Conservation (phyloP, 2,797 vertebrate genomes). For the Sitta carolinensis region DNA sequence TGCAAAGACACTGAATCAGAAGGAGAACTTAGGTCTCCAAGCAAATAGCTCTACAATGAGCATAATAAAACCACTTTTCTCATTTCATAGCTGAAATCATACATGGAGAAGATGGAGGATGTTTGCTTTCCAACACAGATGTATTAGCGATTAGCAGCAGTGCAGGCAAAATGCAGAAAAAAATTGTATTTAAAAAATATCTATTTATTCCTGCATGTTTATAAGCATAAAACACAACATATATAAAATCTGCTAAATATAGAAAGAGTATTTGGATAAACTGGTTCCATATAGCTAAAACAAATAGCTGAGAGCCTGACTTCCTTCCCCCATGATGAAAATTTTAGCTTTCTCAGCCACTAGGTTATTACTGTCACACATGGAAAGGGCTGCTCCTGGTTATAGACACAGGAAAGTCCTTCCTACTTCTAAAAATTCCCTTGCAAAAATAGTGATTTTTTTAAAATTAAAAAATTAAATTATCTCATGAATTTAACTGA, state of each 20-base stretch:
- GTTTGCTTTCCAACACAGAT: neutral
- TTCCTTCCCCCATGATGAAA: neutral
- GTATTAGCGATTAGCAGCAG: neutral
- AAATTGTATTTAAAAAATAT: neutral
- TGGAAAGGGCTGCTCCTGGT: neutral
- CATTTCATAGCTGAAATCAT: neutral
- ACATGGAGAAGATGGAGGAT: neutral
- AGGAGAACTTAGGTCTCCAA: neutral
- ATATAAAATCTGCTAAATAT: neutral
- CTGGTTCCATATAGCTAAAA: neutral
- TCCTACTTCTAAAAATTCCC: neutral
- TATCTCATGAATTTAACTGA: neutral
- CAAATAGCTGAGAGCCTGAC: neutral
- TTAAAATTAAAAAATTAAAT: neutral
- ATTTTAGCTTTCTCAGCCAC: neutral
- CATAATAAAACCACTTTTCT: neutral
- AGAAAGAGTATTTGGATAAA: neutral
- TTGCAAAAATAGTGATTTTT: neutral
- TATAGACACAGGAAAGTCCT: neutral
- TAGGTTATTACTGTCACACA: neutral
- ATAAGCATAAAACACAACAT: neutral
- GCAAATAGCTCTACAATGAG: neutral
- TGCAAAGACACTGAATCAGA: neutral
- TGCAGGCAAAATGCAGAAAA: neutral
- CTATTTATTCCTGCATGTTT: neutral